Base-by-base conservation (phyloP, 35 echinoderm and acorn worm species). In the Amphiura filiformis region DNA sequence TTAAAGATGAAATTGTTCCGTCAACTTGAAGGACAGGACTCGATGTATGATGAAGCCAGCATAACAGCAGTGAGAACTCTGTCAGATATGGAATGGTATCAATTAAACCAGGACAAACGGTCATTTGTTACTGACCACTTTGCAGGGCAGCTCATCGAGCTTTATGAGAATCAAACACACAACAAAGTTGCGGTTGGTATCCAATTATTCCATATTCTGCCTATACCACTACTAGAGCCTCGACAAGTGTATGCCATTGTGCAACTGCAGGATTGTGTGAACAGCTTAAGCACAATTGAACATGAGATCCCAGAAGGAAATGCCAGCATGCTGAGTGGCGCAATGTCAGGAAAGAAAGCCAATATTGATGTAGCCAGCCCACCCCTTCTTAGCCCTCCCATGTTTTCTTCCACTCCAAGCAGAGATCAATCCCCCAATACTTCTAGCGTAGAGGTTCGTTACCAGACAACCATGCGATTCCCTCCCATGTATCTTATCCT, bases 81-180 rank as follows among this genome's bases (percentile, higher is more conserved):
- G 1, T 89, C 88, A 1, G 79, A 89, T 83, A 35, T 89, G 65
- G 35, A 81, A 12, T 89, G 88, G 88, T 37, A 81, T 22, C 30
- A 64, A 15, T 61, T 81, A 38, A 40, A 80, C 56, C 49, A 23
- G 26, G 31, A 80, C 0, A 35, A 89, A 22, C 7, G 47, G 14
- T 82, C 88, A 7, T 37, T 81, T 22, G 65, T 89, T 5, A 81
- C 40, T 4, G 88, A 89, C 1, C 11, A 81, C 12, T 89, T 89
- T 76, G 52, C 88, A 11, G 88, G 88, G 4, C 88, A 89, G 80
- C 34, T 89, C 23, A 36, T 81, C 7, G 88, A 89, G 39, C 31
- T 82, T 32, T 20, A 79, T 7, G 78, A 83, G 33, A 65, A 61
- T 38, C 35, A 35, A 3, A 83, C 39, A 0, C 35, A 37, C 35